Conservation (phyloP, 2,113 vertebrate species). For the Pelecanoides urinatrix region DNA sequence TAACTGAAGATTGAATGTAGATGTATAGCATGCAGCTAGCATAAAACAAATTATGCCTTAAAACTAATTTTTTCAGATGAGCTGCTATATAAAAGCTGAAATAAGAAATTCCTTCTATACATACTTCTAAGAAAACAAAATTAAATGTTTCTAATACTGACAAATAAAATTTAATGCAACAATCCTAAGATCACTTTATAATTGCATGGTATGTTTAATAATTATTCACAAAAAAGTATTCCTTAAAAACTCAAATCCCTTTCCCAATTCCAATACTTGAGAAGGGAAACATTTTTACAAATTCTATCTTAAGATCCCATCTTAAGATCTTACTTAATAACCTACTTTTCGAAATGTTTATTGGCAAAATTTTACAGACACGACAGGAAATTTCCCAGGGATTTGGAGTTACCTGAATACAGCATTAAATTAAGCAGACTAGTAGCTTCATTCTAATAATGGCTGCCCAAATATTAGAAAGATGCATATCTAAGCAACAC, state of each 20-base stretch:
- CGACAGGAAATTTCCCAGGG: not conserved
- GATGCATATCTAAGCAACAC: not conserved
- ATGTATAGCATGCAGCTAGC: not conserved
- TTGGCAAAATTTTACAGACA: not conserved
- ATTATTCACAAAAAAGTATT: not conserved
- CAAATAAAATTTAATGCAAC: not conserved
- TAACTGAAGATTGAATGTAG: not conserved
- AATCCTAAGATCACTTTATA: not conserved
- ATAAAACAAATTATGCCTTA: not conserved
- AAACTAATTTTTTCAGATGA: not conserved
- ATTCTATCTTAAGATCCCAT: not conserved
- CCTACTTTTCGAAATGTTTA: not conserved
- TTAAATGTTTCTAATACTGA: not conserved
- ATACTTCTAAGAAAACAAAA: not conserved
- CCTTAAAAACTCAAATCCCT: not conserved
- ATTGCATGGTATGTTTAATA: not conserved
- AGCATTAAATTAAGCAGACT: not conserved
- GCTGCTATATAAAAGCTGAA: not conserved
- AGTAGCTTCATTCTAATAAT: not conserved
- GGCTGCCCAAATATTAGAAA: not conserved
- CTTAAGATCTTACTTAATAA: not conserved
- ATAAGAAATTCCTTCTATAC: not conserved
- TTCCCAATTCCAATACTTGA: not conserved
- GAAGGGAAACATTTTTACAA: not conserved
- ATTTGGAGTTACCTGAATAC: not conserved